Conservation (phyloP, 2,888 invertebrate species). For the Chrysolina americana region DNA sequence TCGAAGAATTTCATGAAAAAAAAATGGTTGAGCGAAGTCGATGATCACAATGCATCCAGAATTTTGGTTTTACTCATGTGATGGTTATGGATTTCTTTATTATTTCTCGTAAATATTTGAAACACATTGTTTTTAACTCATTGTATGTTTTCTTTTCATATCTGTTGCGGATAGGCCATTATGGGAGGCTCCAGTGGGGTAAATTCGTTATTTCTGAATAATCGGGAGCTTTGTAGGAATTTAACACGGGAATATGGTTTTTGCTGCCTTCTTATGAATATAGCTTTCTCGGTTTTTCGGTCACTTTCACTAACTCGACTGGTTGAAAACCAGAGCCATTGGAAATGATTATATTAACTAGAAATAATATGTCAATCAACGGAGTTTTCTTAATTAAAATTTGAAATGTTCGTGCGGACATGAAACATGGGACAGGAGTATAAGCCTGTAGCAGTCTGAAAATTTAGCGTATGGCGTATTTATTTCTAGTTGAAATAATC, state of each 20-base stretch:
- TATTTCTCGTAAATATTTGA: too few species aligned
- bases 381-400: not conserved
- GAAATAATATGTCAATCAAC: not conserved
- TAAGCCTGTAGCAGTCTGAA: too few species aligned
- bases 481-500: too few species aligned
- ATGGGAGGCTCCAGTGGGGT: conserved; percentile 41
- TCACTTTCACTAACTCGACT: not conserved
- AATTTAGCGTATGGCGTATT: too few species aligned
- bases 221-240: conserved; percentile 4
- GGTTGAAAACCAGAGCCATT: not conserved
- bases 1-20: too few species aligned
- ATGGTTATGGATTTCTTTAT: too few species aligned
- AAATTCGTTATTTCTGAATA: conserved; percentile 25
- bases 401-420: not conserved
- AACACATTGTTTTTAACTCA: not conserved
- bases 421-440: too few species aligned
- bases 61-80: too few species aligned
- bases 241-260: not conserved
- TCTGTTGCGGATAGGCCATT: conserved; percentile 38
- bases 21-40: too few species aligned
- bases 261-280: not conserved
- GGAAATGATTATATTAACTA: not conserved
- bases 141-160: conserved; percentile 32
- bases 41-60: too few species aligned
- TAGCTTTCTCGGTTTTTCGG: not conserved